Evolutionary conservation across 2,797 vertebrate species (phyloP).

Genomic region (Argyrosomus regius): DNA sequence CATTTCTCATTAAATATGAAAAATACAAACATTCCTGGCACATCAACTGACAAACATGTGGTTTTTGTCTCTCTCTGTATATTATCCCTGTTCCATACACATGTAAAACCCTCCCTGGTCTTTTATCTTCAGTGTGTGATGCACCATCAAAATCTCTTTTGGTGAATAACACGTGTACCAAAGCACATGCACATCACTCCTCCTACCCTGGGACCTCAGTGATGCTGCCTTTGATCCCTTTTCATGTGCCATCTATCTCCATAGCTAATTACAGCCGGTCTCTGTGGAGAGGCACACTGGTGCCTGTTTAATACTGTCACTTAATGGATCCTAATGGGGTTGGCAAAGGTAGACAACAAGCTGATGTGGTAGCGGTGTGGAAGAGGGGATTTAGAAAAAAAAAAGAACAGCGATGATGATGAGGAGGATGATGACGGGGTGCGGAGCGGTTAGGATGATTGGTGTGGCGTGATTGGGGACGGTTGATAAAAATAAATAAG

Average conservation of each 20-base stretch:
- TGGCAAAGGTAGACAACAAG: slow-evolving; percentile 44
- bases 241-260: slow-evolving; percentile 57
- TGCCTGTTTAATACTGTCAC: slow-evolving; percentile 66
- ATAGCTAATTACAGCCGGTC: slow-evolving; percentile 69
- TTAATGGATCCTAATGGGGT: slow-evolving; percentile 71
- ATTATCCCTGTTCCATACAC: neutral
- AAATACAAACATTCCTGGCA: neutral
- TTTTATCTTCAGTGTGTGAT: slow-evolving; percentile 10
- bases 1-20: neutral
- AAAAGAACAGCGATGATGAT: neutral
- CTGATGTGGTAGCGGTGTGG: slow-evolving; percentile 53
- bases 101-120: slow-evolving; percentile 12
- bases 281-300: slow-evolving; percentile 48
- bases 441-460: slow-evolving; percentile 45
- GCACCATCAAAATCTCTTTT: slow-evolving; percentile 28
- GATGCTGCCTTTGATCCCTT: slow-evolving; percentile 51
- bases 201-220: slow-evolving; percentile 30
- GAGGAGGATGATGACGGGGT: slow-evolving; percentile 65
- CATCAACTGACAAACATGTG: neutral
- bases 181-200: slow-evolving; percentile 27
- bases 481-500: slow-evolving; percentile 56
- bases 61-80: neutral
- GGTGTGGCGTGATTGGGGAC: slow-evolving; percentile 55
- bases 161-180: slow-evolving; percentile 7
- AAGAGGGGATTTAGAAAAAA: slow-evolving; percentile 59